Evolutionary conservation across 2,888 invertebrate species (phyloP), one percentile per base, ranked within the genome.

Genomic region (Peribatodes rhomboidaria): DNA sequence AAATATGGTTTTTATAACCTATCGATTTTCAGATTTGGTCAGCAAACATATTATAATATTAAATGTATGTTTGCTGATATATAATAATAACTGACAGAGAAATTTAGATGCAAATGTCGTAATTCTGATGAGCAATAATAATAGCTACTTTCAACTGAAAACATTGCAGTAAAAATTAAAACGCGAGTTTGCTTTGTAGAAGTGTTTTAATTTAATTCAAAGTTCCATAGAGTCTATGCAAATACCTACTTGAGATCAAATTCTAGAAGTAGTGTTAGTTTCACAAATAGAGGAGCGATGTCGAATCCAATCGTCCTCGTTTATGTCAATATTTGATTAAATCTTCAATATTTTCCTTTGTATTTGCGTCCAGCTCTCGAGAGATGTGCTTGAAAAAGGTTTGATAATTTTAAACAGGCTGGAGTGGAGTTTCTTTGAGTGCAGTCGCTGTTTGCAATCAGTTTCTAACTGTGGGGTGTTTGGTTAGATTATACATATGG

Each of bases 251-350:
- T 18, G 14, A 56, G 39, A 65, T 56, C 50, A 60, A 64, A 60
- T 50, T 55, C 50, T n/a, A 65, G 50, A 13, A 53, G 33, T 56
- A 60, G 37, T 65, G 46, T 65, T 65, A 50, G 56, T 39, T 52
- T 65, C 35, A 39, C 50, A 41, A 60, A 65, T 52, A 65, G 56
- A 58, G 35, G 16, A 13, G 20, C 44, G 56, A 56, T 35, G 44
- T 44, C 41, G 55, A 35, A 44, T 59, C 33, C 52, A 59, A 59
- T 59, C 54, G 22, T 18, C 54, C 41, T 27, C 42, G 33, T 13
- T 31, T 20, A 46, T 56, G 52, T 56, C 60, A 65, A 65, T 56
- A 60, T 61, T 65, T 53, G 52, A 61, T 64, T 55, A 50, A 63
- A 44, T 55, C 49, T 64, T 52, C 65, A 60, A 57, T 60, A 60